Evolutionary conservation across 2,113 vertebrate genomes (phyloP).

Genomic region (Cynocephalus volans): DNA sequence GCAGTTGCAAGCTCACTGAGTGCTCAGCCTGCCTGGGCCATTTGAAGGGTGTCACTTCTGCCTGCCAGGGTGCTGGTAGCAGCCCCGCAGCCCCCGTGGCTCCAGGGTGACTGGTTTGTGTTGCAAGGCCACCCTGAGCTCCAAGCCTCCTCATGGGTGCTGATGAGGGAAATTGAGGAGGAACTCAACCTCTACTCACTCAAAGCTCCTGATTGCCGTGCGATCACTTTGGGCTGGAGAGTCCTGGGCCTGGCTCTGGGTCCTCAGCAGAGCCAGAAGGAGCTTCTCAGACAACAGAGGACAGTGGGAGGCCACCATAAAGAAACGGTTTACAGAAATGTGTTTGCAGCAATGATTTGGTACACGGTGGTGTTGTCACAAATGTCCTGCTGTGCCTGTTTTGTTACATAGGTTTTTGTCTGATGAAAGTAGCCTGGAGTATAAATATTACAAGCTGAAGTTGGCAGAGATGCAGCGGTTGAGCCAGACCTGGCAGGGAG

Average conservation of each 20-base stretch:
- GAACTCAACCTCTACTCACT: not conserved
- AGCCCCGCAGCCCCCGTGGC: too few species aligned
- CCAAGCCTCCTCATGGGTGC: not conserved
- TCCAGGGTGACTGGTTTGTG: not conserved
- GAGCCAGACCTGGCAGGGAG: constrained; percentile 43
- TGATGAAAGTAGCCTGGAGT: constrained; percentile 89
- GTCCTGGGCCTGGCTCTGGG: not conserved
- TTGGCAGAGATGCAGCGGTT: constrained; percentile 84
- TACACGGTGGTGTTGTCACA: not conserved
- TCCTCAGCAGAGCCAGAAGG: not conserved
- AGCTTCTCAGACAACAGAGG: not conserved
- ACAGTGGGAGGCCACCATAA: not conserved
- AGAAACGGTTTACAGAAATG: not conserved
- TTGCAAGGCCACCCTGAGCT: not conserved
- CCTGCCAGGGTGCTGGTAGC: not conserved
- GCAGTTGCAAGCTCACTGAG: not conserved
- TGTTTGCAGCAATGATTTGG: not conserved
- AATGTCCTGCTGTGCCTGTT: not conserved
- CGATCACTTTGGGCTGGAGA: not conserved
- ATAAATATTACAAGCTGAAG: constrained; percentile 90
- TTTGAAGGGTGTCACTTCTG: not conserved
- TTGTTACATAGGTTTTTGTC: constrained; percentile 88
- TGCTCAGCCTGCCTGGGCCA: not conserved
- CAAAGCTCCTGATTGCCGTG: not conserved
- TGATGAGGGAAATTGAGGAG: not conserved